Evolutionary conservation across 2,797 vertebrate species (phyloP).

Genomic region (Tapirus indicus): DNA sequence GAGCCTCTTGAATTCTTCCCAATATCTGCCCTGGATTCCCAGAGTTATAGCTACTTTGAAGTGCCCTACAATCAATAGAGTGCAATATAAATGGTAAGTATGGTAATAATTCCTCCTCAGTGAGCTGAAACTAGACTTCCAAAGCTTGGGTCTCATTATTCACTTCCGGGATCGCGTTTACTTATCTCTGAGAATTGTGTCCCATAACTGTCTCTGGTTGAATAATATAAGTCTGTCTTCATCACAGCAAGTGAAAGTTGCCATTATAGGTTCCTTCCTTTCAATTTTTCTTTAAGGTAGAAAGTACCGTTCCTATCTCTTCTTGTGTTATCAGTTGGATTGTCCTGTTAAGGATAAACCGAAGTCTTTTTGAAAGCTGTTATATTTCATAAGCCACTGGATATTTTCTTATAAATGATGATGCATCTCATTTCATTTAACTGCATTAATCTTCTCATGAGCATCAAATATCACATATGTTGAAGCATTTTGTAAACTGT

Average conservation of each 20-base stretch:
- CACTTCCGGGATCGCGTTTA: background rate
- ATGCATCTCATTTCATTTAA: background rate
- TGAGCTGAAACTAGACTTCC: background rate
- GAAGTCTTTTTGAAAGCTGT: constrained; percentile 38
- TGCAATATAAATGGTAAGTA: background rate
- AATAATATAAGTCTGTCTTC: constrained; percentile 30
- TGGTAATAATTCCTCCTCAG: background rate
- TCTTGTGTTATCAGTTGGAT: background rate
- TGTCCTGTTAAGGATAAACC: constrained; percentile 21
- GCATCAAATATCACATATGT: background rate
- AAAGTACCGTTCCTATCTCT: background rate
- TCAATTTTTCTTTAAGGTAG: constrained; percentile 35
- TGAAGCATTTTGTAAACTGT: constrained; percentile 54
- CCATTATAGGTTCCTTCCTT: background rate
- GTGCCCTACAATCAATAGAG: background rate
- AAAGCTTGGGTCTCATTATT: constrained; percentile 13
- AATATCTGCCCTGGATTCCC: background rate
- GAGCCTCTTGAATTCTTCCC: background rate
- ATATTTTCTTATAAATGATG: background rate
- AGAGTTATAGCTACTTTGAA: background rate
- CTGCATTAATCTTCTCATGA: background rate
- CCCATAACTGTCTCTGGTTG: background rate
- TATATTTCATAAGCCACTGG: background rate
- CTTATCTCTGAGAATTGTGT: constrained; percentile 15
- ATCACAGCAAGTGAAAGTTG: background rate